phyloP scores from a whole-genome alignment of 2,797 vertebrate genomes.

The Cuniculus paca region DNA sequence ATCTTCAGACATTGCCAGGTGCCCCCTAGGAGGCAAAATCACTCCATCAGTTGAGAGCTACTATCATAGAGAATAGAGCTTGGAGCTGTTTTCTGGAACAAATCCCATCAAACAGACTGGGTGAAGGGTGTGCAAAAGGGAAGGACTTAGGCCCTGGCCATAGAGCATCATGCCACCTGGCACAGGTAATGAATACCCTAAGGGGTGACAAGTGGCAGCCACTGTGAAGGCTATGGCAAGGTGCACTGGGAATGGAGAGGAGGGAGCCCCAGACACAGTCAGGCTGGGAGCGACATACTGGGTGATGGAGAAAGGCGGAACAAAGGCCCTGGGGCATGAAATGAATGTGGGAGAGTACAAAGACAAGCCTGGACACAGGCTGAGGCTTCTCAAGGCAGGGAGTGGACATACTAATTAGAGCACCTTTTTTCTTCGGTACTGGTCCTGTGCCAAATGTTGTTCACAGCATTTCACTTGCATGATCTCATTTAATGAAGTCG shows the following conservation, averaged over 20 bases:
- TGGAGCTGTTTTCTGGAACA: not conserved
- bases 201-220: not conserved
- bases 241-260: too few species aligned
- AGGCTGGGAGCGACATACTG: too few species aligned
- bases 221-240: fast-evolving
- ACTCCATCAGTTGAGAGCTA: not conserved
- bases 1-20: not conserved
- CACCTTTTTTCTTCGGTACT: not conserved
- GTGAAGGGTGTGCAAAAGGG: not conserved
- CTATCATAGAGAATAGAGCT: not conserved
- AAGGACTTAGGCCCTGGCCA: not conserved
- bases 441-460: fast-evolving
- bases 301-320: not conserved
- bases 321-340: not conserved
- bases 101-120: not conserved
- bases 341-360: not conserved
- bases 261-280: not conserved
- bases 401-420: too few species aligned
- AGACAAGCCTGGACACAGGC: not conserved
- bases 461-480: not conserved
- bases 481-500: not conserved
- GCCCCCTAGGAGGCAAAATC: not conserved
- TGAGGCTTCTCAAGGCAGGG: not conserved
- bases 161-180: not conserved
- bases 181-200: too few species aligned